A percentile compares a stretch with the other conserved stretches of the same genome.
Evolutionary conservation across 2,797 vertebrate genomes (phyloP).

Genomic region (Sebastes hubbsi): DNA sequence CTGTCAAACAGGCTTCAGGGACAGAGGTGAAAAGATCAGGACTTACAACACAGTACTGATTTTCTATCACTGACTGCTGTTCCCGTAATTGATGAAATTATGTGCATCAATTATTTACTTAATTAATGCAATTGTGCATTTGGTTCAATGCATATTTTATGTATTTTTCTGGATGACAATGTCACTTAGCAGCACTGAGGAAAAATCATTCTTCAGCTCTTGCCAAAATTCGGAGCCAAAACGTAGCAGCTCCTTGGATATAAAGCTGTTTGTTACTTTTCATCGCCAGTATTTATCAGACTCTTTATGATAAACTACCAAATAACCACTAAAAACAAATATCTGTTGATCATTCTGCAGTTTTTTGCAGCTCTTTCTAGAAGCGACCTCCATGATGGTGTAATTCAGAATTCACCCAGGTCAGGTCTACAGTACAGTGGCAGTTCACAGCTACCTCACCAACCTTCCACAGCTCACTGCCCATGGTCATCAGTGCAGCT

Average conservation of each 20-base stretch:
- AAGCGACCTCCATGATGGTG: background rate
- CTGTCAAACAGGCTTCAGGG: background rate
- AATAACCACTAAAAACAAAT: background rate
- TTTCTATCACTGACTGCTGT: background rate
- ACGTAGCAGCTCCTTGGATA: background rate
- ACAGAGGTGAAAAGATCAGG: background rate
- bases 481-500: slow-evolving; percentile 70
- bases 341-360: background rate
- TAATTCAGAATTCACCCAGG: slow-evolving; percentile 34
- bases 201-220: background rate
- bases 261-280: background rate
- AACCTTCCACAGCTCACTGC: slow-evolving; percentile 64
- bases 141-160: slow-evolving; percentile 25
- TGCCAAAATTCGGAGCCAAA: slow-evolving; percentile 10
- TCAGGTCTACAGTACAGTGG: slow-evolving; percentile 19
- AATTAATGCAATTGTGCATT: background rate
- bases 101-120: no score
- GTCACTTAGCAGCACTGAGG: background rate
- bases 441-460: slow-evolving; percentile 48
- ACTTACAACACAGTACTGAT: background rate
- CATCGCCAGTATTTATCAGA: background rate
- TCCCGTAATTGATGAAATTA: background rate
- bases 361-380: background rate
- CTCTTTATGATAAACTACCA: background rate
- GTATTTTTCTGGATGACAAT: slow-evolving; percentile 13